Base-by-base conservation (phyloP, 2,888 invertebrate genomes). In the Choreutis nemorana region DNA sequence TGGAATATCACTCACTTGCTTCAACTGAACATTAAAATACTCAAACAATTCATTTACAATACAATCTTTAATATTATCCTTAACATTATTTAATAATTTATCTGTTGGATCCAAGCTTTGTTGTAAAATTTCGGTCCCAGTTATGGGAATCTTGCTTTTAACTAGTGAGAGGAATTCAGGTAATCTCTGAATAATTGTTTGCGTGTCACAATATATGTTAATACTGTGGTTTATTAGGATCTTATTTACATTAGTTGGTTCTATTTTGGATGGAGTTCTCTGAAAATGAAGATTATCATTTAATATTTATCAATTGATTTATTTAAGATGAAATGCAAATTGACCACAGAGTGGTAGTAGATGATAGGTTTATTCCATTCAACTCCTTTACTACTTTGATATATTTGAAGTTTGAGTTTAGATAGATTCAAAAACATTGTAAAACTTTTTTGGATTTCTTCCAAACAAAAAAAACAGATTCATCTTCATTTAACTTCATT, bases 1-100 rank as follows among this genome's bases (percentile, higher is more conserved):
- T 2, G 98, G 98, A 63, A 98, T 92, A 58, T 97, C 95, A 44
- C 87, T 90, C 3, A 97, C 94, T 81, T 90, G 89, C 38, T 87
- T 87, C 42, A 92, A 77, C 42, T 87, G 84, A 13, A 77, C 60
- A 28, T 83, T 73, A 48, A 85, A 65, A 41, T 61, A 55, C 24
- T 61, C 57, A 43, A 49, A 72, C 32, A 78, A 37, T 47, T 75
- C 77, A 31, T 56, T 62, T 2, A 75, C 68, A 42, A 78, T 67
- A 45, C 66, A 67, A 31, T 67, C 63, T 34, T 50, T 61, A 24
- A 77, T 57, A 45, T 59, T 67, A 3, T 42, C 40, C 35, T 60
- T 66, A 7, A 57, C 59, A 3, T 44, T 50, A 37, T 50, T 39
- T 29, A 77, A 44, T 5, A 40, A 30, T 7, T 45, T 51, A 37